These are phyloP conservation scores for Dolichoris vasculosae DNA, from an alignment of 1,140 invertebrate genomes.

Conservation along the genomic window DNA sequence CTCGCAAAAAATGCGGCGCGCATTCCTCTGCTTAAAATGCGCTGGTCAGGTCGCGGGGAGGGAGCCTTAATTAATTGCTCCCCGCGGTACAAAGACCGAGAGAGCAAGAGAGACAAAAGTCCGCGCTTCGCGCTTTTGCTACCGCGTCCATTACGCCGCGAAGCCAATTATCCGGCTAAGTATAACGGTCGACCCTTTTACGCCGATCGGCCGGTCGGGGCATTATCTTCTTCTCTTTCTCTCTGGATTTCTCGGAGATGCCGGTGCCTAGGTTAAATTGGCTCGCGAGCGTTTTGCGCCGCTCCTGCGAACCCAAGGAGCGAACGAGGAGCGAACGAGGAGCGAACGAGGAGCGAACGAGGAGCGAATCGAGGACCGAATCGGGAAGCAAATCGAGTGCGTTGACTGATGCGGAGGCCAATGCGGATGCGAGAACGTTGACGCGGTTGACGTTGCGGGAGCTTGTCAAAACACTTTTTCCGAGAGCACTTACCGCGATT, in stretches of 20 bases:
- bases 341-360: too few relatives aligned
- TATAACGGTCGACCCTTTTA: slow-evolving; percentile 25
- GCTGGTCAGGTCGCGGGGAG: neutral
- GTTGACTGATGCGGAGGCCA: too few relatives aligned
- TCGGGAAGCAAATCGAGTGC: too few relatives aligned
- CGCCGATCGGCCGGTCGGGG: neutral
- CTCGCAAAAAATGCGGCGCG: too few relatives aligned
- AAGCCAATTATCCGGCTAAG: slow-evolving; percentile 23
- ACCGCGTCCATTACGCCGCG: neutral
- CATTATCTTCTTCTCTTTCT: neutral
- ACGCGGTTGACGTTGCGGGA: too few relatives aligned
- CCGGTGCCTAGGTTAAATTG: neutral
- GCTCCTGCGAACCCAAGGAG: too few relatives aligned
- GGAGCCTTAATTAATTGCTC: slow-evolving; percentile 20
- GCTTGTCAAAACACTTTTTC: too few relatives aligned
- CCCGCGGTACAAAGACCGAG: neutral
- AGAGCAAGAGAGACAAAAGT: neutral
- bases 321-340: too few relatives aligned
- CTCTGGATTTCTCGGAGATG: neutral
- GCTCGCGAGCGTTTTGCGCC: neutral
- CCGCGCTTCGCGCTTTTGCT: neutral
- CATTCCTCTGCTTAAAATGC: too few relatives aligned
- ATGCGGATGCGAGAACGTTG: too few relatives aligned
- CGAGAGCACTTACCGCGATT: too few relatives aligned
- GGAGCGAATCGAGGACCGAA: too few relatives aligned